phyloP scores from a whole-genome alignment of 2,113 vertebrate genomes.

The Galbula dea region DNA sequence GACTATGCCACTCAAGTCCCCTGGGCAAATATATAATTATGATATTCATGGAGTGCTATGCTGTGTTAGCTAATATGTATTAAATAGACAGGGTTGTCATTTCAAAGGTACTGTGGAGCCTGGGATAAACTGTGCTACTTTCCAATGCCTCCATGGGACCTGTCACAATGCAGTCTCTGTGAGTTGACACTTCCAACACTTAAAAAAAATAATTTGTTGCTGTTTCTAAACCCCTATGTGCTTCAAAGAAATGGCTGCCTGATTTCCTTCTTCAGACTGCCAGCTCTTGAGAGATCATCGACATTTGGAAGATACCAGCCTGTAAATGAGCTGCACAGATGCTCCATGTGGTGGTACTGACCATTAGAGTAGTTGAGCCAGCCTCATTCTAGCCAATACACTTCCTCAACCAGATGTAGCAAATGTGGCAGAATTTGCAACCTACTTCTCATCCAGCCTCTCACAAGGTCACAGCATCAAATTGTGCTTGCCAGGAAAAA shows the following conservation, averaged over 20 bases:
- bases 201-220: not conserved
- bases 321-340: not conserved
- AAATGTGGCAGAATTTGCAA: not conserved
- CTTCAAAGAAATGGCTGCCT: not conserved
- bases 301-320: not conserved
- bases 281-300: not conserved
- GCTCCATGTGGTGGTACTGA: not conserved
- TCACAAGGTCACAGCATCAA: not conserved
- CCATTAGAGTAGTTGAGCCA: not conserved
- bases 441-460: not conserved
- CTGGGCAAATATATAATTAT: slow-evolving; percentile 8
- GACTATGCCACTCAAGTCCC: slow-evolving; percentile 23
- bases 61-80: slow-evolving; percentile 5
- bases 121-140: not conserved
- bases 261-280: not conserved
- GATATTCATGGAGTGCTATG: slow-evolving; percentile 32
- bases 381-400: not conserved
- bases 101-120: not conserved
- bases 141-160: not conserved
- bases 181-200: not conserved
- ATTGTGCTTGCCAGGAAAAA: not conserved
- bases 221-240: not conserved
- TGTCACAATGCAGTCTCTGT: not conserved
- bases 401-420: not conserved
- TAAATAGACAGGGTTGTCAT: not conserved